Base-by-base conservation (phyloP, 2,888 invertebrate genomes). In the Xanthorhoe spadicearia region DNA sequence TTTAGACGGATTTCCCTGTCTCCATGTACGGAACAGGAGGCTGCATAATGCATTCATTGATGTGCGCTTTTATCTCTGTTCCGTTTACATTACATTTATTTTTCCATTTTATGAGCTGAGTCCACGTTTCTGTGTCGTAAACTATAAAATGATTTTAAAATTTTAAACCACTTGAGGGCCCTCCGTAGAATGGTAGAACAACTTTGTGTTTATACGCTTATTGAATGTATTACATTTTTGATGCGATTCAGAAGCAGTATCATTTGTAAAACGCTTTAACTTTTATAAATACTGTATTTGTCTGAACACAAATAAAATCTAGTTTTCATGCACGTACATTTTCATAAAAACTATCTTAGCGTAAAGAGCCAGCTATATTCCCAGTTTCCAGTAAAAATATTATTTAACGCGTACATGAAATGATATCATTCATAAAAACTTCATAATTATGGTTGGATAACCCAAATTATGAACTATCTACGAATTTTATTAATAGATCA, bases 1-100 rank as follows among this genome's bases (percentile, higher is more conserved):
- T 18, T 55, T 58, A 53, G 62, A 67, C 67, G 72, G 77, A 75
- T 75, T 72, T 72, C 65, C 69, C 54, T 64, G 64, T 69, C 59
- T 64, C 67, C 61, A 60, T 62, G 61, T 64, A 72, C 66, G 60
- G 70, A 76, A 75, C 70, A 71, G 69, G 69, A 68, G 73, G 63
- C 70, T 76, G 78, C 75, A 76, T 77, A 73, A 76, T 77, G 76
- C 74, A 76, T 74, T 68, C 66, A 71, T 64, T 71, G 71, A 70
- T 76, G 72, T 71, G 50, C 56, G 69, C 67, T 69, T 72, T 72
- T 67, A 68, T 70, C 65, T 66, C 61, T 60, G 68, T 68, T 70
- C 65, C 70, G 71, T 70, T 74, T 76, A 72, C 69, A 74, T 74
- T 72, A 68, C 73, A 67, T 71, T 71, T 74, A 74, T 73, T 69